Conservation (phyloP, 2,113 vertebrate genomes). For the Vicugna pacos region DNA sequence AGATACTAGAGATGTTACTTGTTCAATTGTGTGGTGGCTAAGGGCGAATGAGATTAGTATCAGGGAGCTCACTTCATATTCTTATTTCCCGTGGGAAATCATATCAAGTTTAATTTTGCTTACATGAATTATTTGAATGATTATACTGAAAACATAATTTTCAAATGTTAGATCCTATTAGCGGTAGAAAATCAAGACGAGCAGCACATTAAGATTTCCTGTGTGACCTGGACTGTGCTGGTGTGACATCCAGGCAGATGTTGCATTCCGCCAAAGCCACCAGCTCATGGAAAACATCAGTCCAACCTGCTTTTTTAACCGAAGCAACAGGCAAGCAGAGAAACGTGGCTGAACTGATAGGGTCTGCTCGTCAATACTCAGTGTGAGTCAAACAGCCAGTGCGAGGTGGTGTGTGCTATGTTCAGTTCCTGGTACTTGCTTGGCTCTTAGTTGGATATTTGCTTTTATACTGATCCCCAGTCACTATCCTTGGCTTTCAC, state of each 20-base stretch:
- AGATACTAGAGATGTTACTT: slow-evolving; percentile 45
- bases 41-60: slow-evolving; percentile 47
- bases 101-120: slow-evolving; percentile 52
- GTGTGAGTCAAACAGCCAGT: neutral
- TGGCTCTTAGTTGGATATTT: neutral
- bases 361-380: neutral
- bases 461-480: neutral
- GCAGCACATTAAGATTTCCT: neutral
- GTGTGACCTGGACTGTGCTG: neutral
- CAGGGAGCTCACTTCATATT: slow-evolving; percentile 44
- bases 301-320: neutral
- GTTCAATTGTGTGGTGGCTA: slow-evolving; percentile 7
- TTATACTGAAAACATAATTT: slow-evolving; percentile 53
- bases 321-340: neutral
- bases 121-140: slow-evolving; percentile 61
- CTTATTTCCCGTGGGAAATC: slow-evolving; percentile 56
- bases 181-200: slow-evolving; percentile 54
- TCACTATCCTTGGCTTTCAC: neutral
- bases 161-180: slow-evolving; percentile 29
- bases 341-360: neutral
- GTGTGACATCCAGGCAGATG: slow-evolving; percentile 4
- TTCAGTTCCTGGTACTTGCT: neutral
- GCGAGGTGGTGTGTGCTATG: neutral
- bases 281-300: neutral
- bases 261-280: neutral